Evolutionary conservation across 2,888 invertebrate species (phyloP), one percentile per base, ranked within the genome.

Genomic region (Pollenia griseotomentosa): DNA sequence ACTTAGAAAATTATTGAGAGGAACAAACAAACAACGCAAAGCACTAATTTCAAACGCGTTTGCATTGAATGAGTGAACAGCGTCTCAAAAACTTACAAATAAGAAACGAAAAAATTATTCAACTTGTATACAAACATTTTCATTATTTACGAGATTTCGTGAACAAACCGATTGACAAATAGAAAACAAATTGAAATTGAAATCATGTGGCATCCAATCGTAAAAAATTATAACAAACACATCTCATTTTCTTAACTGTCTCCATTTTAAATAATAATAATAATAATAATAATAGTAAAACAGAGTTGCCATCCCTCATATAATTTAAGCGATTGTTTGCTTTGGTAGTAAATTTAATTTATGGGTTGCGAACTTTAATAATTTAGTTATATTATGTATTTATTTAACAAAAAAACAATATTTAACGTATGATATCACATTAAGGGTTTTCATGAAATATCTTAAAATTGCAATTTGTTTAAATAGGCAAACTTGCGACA

Each of bases 181-280:
- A 78, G 57, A 65, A 73, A 77, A 65, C 77, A 71, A 71, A 83
- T 65, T 77, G 7, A 55, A 70, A 83, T 65, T 77, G 12, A 74
- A 83, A 77, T 77, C 70, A 77, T 82, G 68, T 61, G 68, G 74
- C 82, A 82, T n/a, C 68, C 33, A 83, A 61, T 33, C 53, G 71
- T 80, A 65, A 55, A 83, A 83, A 55, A 55, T 70, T 70, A 61
- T 53, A 63, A 63, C 75, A 83, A 81, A 74, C 6, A 57, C 73
- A 80, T 63, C 16, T 63, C 53, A 73, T 63, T 55, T 55, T 63
- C 33, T 16, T 16, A 65, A 63, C 42, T 71, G 53, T 46, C 33
- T 14, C 33, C 33, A 63, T 53, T 73, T 2, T 16, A 65, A 71
- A 42, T 2, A 40, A 61, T 33, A 42, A 63, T 16, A 40, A 61